Base-by-base conservation (phyloP, 2,888 invertebrate species). In the Lycia hirtaria region DNA sequence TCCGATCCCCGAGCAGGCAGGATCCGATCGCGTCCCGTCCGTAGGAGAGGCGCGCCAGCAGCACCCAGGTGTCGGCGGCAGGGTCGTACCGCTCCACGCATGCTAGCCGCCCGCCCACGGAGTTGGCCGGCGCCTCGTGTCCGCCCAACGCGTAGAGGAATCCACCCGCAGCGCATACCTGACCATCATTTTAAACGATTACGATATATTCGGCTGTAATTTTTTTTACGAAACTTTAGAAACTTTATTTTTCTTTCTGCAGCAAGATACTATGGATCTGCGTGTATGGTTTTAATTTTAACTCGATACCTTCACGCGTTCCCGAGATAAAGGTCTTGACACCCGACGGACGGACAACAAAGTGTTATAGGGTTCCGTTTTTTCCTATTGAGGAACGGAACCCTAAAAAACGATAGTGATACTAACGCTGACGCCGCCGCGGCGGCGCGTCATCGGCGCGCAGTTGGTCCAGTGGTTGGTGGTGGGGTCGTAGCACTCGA, bases 131-230 rank as follows among this genome's bases (percentile, higher is more conserved):
- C 7, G 98, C 97, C 85, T 98, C 98, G 86, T 98, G 97, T 0
- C 98, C 98, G 22, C 98, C 98, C 63, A 98, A 92, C 1, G 98
- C 98, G 86, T 98, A 98, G 47, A 98, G 92, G 83, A 94, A 97
- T 0, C 98, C 98, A 79, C 97, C 96, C 24, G 96, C 95, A 0
- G 97, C 97, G 54, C 97, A 96, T 15, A 95, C 93, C 94, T 94
- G 17, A 24, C 33, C 0, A 4, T n/a, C n/a, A n/a, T n/a, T n/a
- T n/a, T n/a, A n/a, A n/a, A n/a, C n/a, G n/a, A n/a, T n/a, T n/a
- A n/a, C n/a, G n/a, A n/a, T n/a, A n/a, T n/a, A n/a, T n/a, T n/a
- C n/a, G n/a, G n/a, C n/a, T n/a, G n/a, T n/a, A n/a, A n/a, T n/a
- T n/a, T n/a, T n/a, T n/a, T n/a, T n/a, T n/a, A n/a, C n/a, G n/a